These are phyloP conservation scores for Drosophila siamana DNA, from an alignment of 2,888 invertebrate genomes.

Conservation along the genomic window DNA sequence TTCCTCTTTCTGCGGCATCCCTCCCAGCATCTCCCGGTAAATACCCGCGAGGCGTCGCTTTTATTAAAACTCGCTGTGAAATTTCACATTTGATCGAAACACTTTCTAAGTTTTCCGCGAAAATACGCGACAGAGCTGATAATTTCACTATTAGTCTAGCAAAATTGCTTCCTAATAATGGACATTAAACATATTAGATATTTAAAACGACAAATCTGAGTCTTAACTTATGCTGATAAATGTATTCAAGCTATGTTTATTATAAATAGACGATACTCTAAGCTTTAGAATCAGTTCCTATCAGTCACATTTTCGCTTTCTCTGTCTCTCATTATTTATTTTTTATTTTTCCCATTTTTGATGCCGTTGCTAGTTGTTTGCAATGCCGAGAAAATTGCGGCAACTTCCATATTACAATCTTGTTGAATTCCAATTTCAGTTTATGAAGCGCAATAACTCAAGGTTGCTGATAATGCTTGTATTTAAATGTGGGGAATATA, in stretches of 20 bases:
- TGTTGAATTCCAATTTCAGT: not conserved
- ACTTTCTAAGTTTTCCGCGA: slow-evolving; percentile 26
- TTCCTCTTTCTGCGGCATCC: slow-evolving; percentile 2
- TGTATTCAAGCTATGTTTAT: not conserved
- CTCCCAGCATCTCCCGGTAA: not conserved
- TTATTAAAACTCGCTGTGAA: slow-evolving; percentile 35
- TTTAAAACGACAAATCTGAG: too few species aligned
- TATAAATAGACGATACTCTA: not conserved
- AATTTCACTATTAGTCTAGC: not conserved
- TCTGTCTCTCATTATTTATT: not conserved
- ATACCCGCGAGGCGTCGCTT: slow-evolving; percentile 25
- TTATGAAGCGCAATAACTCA: slow-evolving; percentile 4
- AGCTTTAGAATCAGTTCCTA: not conserved
- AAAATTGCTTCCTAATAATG: not conserved
- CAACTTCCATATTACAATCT: slow-evolving; percentile 16
- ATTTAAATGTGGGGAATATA: not conserved
- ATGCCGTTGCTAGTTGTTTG: not conserved
- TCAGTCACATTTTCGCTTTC: not conserved
- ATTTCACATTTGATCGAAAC: slow-evolving; percentile 38
- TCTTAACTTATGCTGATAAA: not conserved
- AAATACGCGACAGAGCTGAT: slow-evolving; percentile 4
- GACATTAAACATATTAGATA: too few species aligned
- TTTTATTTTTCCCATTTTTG: not conserved
- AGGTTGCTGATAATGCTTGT: not conserved
- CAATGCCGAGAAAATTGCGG: slow-evolving; percentile 6